Conservation (phyloP, 1,140 invertebrate genomes). For the Euschistus heros region DNA sequence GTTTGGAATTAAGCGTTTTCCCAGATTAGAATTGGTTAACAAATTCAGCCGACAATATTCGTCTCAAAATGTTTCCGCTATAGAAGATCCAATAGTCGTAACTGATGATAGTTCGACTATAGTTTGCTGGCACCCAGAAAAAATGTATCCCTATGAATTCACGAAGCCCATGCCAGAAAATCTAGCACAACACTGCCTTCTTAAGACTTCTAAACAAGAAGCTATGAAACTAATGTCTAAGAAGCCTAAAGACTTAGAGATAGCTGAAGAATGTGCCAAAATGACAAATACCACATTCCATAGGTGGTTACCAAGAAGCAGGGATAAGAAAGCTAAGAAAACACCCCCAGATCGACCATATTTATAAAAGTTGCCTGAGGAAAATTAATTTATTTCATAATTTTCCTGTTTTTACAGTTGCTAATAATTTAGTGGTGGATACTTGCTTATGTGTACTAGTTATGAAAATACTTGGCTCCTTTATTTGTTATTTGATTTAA, state of each 20-base stretch:
- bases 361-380: no score
- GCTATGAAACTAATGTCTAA: slow-evolving; percentile 52
- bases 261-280: slow-evolving; percentile 56
- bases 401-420: no score
- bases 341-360: slow-evolving; percentile 58
- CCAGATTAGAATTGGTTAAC: slow-evolving; percentile 6
- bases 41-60: background rate
- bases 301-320: slow-evolving; percentile 60
- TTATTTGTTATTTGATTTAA: no score
- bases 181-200: slow-evolving; percentile 34
- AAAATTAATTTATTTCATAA: no score
- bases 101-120: slow-evolving; percentile 63
- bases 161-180: slow-evolving; percentile 57
- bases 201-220: slow-evolving; percentile 52
- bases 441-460: no score
- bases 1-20: no score
- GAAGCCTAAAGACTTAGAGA: slow-evolving; percentile 45
- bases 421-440: no score
- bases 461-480: no score
- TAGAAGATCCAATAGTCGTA: slow-evolving; percentile 39
- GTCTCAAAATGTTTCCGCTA: background rate
- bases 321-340: slow-evolving; percentile 50
- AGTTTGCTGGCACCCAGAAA: slow-evolving; percentile 77
- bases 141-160: slow-evolving; percentile 71
- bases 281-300: slow-evolving; percentile 70